phyloP scores from a whole-genome alignment of 2,113 vertebrate genomes.

The Pongo abelii region DNA sequence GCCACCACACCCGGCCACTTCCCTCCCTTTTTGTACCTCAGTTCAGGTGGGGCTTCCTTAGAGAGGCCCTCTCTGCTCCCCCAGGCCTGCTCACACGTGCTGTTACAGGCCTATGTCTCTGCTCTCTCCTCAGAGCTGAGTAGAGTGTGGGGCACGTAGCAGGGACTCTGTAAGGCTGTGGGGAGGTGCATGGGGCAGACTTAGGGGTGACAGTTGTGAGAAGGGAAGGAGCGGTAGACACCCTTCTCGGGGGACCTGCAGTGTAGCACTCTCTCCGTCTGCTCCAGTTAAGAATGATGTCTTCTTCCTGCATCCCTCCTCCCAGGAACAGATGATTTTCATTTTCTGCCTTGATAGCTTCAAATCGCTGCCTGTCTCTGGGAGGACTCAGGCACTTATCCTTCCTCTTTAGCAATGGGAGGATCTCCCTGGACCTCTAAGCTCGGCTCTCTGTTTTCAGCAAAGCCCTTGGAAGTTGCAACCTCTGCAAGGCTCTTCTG shows the following conservation, averaged over 20 bases:
- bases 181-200: background rate
- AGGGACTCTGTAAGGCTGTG: background rate
- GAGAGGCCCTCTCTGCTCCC: background rate
- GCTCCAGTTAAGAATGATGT: background rate
- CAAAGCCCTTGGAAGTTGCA: background rate
- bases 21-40: background rate
- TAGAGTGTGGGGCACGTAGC: background rate
- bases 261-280: fast-evolving
- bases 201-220: background rate
- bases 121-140: background rate
- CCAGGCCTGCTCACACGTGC: background rate
- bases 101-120: background rate
- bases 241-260: background rate
- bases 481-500: background rate
- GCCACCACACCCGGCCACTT: background rate
- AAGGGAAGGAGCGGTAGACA: fast-evolving
- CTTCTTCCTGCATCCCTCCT: background rate
- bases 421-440: background rate
- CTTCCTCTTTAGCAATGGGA: background rate
- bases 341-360: background rate
- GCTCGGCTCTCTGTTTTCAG: background rate
- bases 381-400: background rate
- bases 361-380: background rate
- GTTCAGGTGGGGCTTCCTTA: background rate
- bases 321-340: background rate